Evolutionary conservation across 2,113 vertebrate species (phyloP).

Genomic region (Ancistrus triradiatus): DNA sequence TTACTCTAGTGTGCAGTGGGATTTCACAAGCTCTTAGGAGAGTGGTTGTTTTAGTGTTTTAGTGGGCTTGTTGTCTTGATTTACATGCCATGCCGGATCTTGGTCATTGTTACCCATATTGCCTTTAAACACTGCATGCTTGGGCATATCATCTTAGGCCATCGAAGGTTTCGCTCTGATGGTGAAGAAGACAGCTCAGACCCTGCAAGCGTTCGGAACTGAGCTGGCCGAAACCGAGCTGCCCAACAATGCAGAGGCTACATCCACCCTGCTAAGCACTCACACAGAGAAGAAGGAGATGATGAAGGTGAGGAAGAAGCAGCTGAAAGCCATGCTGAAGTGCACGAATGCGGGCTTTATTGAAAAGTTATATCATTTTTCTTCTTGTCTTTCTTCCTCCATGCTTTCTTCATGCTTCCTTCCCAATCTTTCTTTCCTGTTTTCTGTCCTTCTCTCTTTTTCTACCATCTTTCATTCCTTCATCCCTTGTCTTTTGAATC

Average conservation of each 20-base stretch:
- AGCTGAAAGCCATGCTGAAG: neutral
- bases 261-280: conserved; percentile 72
- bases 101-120: neutral
- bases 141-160: conserved; percentile 68
- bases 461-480: too few species aligned
- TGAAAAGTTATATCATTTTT: neutral
- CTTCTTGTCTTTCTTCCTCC: neutral
- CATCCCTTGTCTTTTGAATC: too few species aligned
- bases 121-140: neutral
- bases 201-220: conserved; percentile 86
- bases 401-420: too few species aligned
- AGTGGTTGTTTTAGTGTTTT: neutral
- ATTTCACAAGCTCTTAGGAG: neutral
- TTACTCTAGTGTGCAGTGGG: neutral
- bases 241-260: conserved; percentile 86
- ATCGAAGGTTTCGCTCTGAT: conserved; percentile 91
- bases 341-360: neutral
- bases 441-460: too few species aligned
- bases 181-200: conserved; percentile 94
- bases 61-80: neutral
- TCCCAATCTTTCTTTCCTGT: neutral
- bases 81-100: neutral
- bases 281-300: conserved; percentile 83
- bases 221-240: conserved; percentile 94
- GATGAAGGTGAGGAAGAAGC: conserved; percentile 79